A percentile compares a stretch with the other conserved stretches of the same genome.
These are phyloP conservation scores for Ectemnius lituratus DNA, from an alignment of 2,888 invertebrate genomes.

Conservation along the genomic window DNA sequence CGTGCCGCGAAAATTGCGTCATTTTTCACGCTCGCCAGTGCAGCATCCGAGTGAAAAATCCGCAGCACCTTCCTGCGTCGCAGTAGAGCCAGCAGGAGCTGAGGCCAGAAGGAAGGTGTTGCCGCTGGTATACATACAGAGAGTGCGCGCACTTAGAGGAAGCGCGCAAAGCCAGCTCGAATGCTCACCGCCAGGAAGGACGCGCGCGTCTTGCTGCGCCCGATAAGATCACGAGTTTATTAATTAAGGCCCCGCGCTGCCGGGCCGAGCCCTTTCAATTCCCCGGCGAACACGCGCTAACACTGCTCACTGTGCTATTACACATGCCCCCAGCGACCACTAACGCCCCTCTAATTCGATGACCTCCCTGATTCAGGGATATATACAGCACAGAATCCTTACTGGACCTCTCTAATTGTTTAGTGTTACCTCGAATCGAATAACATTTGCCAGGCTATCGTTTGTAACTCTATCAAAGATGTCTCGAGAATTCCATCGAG, in stretches of 20 bases:
- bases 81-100: slow-evolving; percentile 2
- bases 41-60: slow-evolving; percentile 55
- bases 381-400: not conserved
- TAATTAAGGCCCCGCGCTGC: slow-evolving; percentile 56
- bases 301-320: slow-evolving; percentile 32
- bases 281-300: slow-evolving; percentile 47
- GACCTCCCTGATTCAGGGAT: slow-evolving; percentile 28
- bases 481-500: too few relatives aligned
- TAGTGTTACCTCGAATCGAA: too few relatives aligned
- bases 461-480: too few relatives aligned
- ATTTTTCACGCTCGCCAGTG: slow-evolving; percentile 65
- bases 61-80: slow-evolving; percentile 25
- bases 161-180: not conserved
- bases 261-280: slow-evolving; percentile 50
- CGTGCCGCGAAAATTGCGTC: slow-evolving; percentile 65
- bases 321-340: slow-evolving; percentile 6
- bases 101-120: too few relatives aligned
- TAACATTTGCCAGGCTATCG: too few relatives aligned
- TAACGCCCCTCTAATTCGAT: slow-evolving; percentile 1
- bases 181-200: slow-evolving; percentile 26
- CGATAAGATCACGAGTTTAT: slow-evolving; percentile 65
- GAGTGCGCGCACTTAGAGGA: not conserved
- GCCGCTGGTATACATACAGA: too few relatives aligned
- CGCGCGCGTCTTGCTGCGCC: slow-evolving; percentile 55
- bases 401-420: too few relatives aligned